A percentile compares a stretch with the other conserved stretches of the same genome.
Evolutionary conservation across 2,113 vertebrate genomes (phyloP).

Genomic region (Sinocyclocheilus anophthalmus): DNA sequence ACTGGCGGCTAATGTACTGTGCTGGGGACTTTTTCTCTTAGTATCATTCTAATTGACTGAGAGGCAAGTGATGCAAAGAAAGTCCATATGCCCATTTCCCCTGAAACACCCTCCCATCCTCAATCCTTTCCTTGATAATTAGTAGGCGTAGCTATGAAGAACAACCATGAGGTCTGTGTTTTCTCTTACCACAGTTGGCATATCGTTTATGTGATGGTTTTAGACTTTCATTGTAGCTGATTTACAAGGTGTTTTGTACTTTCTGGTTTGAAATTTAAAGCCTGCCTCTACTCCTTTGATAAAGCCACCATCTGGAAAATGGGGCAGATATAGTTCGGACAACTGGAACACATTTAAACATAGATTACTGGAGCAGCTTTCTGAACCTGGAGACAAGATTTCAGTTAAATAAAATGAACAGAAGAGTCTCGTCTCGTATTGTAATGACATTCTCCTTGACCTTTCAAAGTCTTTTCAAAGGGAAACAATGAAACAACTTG

Average conservation of each 20-base stretch:
- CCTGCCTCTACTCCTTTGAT: background rate
- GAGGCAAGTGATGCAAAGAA: constrained; percentile 38
- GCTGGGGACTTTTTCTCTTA: constrained; percentile 37
- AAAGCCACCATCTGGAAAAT: background rate
- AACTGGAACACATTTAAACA: background rate
- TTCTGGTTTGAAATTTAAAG: background rate
- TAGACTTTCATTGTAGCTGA: constrained; percentile 5
- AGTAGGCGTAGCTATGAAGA: background rate
- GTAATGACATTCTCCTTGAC: constrained; percentile 19
- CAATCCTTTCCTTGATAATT: background rate
- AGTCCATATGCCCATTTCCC: constrained; percentile 31
- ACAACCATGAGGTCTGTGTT: constrained; percentile 8
- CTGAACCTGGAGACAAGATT: background rate
- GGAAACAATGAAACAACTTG: constrained; percentile 16
- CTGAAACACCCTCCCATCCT: constrained; percentile 5
- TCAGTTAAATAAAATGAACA: background rate
- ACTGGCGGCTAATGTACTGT: constrained; percentile 48
- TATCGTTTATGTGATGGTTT: background rate
- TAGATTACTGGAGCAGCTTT: background rate
- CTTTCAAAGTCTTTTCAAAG: constrained; percentile 12
- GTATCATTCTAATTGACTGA: constrained; percentile 33
- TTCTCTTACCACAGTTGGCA: constrained; percentile 13
- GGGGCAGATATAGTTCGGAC: background rate
- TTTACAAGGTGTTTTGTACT: constrained; percentile 14
- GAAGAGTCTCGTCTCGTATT: background rate